Conservation (phyloP, 2,797 vertebrate species). For the Alfaro cultratus region DNA sequence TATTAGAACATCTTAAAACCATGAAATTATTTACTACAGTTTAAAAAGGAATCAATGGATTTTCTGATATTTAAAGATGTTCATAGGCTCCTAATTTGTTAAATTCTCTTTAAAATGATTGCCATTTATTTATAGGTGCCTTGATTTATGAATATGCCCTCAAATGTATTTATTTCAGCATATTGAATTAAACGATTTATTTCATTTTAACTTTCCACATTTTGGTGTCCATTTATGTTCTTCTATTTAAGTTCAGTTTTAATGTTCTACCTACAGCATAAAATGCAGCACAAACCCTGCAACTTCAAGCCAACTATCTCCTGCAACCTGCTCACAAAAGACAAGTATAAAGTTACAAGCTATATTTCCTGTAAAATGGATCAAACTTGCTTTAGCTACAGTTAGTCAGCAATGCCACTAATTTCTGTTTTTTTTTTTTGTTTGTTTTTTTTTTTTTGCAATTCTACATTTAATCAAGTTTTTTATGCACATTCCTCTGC, state of each 20-base stretch:
- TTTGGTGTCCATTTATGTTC: neutral
- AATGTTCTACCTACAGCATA: neutral
- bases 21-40: neutral
- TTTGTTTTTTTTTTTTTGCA: neutral
- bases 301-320: slow-evolving; percentile 22
- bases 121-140: neutral
- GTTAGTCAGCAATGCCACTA: neutral
- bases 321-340: neutral
- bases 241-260: rapidly evolving
- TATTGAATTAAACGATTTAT: neutral
- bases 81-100: neutral
- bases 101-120: neutral
- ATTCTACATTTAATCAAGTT: neutral
- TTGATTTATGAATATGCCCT: neutral
- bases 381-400: neutral
- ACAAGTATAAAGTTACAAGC: neutral
- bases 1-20: neutral
- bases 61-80: neutral
- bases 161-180: neutral
- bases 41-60: neutral
- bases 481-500: neutral
- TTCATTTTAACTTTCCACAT: neutral
- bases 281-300: slow-evolving; percentile 41
- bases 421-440: neutral
- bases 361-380: neutral